Base-by-base conservation (phyloP, 1,140 invertebrate genomes). In the Drosophila varians region DNA sequence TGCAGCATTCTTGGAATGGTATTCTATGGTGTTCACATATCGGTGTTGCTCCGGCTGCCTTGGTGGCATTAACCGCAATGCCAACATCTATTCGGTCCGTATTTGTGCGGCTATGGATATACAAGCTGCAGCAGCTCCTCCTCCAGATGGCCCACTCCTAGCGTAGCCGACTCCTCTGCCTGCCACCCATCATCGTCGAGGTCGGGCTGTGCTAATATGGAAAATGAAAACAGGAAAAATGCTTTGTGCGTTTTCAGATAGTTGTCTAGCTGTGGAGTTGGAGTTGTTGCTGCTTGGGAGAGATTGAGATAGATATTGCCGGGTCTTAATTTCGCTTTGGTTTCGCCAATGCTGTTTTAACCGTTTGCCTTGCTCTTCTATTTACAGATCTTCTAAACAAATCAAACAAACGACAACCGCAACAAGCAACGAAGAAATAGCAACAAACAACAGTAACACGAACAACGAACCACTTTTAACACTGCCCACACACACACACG, bases 171-270 rank as follows among this genome's bases (percentile, higher is more conserved):
- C 34, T 34, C 45, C 38, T 52, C 16, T 11, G 12, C 47, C 31
- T 36, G 28, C 40, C 34, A 70, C 54, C 66, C 56, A 61, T 61
- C 60, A 56, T 43, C 38, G 72, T 21, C 69, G 77, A 83, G 78
- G 78, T 83, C 78, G 78, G 47, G 74, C 61, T 53, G 64, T 57
- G 83, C 82, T 88, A 82, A 87, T 88, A 88, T 87, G 82, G 82
- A 82, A 87, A 87, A 87, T 87, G 74, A 87, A 87, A 87, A 87
- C 82, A 87, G 82, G 82, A 87, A 87, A 86, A 87, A 82, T 86
- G 60, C 61, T 66, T 75, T 58, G 47, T 72, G 52, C 60, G 74
- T 72, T 74, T 72, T 58, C 46, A 38, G 65, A 47, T 62, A 42
- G 6, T 19, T n/a, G 28, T 25, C 38, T 53, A 38, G 53, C 36